Conservation (phyloP, 2,113 vertebrate species). For the Larimichthys polyactis region DNA sequence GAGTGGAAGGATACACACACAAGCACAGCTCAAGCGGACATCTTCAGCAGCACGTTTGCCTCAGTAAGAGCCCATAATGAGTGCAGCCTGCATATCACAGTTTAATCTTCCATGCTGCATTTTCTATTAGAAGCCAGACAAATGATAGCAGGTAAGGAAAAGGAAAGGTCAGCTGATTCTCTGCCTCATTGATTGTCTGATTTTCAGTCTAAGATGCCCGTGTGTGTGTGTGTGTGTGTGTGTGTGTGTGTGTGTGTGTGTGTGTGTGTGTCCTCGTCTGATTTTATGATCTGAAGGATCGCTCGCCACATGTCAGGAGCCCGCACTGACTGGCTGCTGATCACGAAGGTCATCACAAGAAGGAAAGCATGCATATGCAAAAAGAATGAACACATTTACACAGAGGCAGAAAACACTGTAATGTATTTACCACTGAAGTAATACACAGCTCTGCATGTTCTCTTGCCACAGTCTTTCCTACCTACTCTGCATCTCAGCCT, state of each 20-base stretch:
- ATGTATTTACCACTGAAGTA: background rate
- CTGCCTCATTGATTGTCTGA: slow-evolving; percentile 64
- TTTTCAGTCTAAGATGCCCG: slow-evolving; percentile 44
- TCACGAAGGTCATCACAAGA: slow-evolving; percentile 61
- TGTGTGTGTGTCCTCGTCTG: slow-evolving; percentile 21
- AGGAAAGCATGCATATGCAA: background rate
- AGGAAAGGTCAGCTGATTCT: slow-evolving; percentile 59
- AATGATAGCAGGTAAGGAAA: slow-evolving; percentile 52
- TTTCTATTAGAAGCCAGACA: slow-evolving; percentile 65
- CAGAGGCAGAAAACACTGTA: background rate
- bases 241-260: slow-evolving; percentile 20
- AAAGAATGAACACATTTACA: background rate
- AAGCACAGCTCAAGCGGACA: slow-evolving; percentile 6
- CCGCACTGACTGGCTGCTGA: slow-evolving; percentile 43
- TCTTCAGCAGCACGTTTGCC: slow-evolving; percentile 14
- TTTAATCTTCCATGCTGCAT: slow-evolving; percentile 67
- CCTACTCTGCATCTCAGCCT: slow-evolving; percentile 18
- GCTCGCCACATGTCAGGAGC: slow-evolving; percentile 55
- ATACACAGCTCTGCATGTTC: background rate
- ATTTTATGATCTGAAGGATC: slow-evolving; percentile 56
- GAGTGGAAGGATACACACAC: slow-evolving; percentile 33
- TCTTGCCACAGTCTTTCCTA: background rate
- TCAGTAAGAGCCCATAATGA: slow-evolving; percentile 41
- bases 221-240: slow-evolving; percentile 36
- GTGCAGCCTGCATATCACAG: slow-evolving; percentile 38